Evolutionary conservation across 1,140 invertebrate species (phyloP), one percentile per base, ranked within the genome.

Genomic region (Rhynchophorus ferrugineus): DNA sequence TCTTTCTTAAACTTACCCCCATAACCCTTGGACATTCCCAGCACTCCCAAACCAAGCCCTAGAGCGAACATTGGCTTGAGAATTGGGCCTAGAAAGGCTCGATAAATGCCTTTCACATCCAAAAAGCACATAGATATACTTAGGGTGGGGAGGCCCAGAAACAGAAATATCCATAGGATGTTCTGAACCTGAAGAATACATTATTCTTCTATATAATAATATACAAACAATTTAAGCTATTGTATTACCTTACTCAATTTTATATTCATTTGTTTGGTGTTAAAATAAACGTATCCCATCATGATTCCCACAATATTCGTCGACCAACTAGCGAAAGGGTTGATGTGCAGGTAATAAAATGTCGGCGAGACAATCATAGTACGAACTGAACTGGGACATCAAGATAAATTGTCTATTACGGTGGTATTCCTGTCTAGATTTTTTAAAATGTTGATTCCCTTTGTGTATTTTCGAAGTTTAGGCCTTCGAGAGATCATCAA

Each of bases 11-110:
- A n/a, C n/a, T 22, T 50, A 50, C 48, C 48, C 34, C 48, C 48
- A 35, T 39, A 16, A 11, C 24, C 24, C 7, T 44, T 36, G n/a
- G 48, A 50, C 38, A 50, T 42, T 34, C 38, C 38, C 11, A 50
- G 29, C n/a, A 50, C 38, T 2, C 48, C 48, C 3, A 50, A 16
- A 16, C 48, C 38, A 36, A 42, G 13, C 13, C 38, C 38, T 14
- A 33, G 21, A 8, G 14, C 21, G 13, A 29, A 50, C 9, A 50
- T 6, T 7, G 38, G 39, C 33, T 50, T 50, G 13, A 50, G 3
- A 6, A 50, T 21, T 5, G 38, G 16, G 17, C 48, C 48, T n/a
- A 50, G 36, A 16, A 50, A 29, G 13, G 39, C 48, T 22, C 35
- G 11, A 18, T 7, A 1, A 13, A 50, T 22, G 18, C 38, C 38